Evolutionary conservation across 2,113 vertebrate species (phyloP), one percentile per base, ranked within the genome.

Genomic region (Cryptomyrus ogoouensis): DNA sequence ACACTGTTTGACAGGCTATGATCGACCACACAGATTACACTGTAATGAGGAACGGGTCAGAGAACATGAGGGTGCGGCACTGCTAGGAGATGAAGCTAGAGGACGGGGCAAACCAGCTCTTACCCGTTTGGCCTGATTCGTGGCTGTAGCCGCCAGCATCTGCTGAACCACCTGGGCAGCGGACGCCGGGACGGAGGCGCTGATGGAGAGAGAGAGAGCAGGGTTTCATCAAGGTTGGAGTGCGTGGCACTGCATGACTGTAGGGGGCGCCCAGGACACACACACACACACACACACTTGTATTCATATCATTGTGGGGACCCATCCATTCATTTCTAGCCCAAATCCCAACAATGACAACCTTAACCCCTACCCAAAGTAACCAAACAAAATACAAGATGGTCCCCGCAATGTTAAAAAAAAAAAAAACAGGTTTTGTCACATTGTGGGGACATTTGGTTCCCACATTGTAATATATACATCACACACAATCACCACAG

Each of bases 61-160:
- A 80, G 6, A 17, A 42, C 35, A 21, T n/a, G 17, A 24, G 42
- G 83, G 83, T 84, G 15, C 9, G 21, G 83, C 15, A 47, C 42
- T 8, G 44, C 47, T 5, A 4, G 19, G 44, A 15, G 9, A 42
- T 84, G 44, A 84, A 47, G 39, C 19, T 0, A 21, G 7, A 27
- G 7, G 44, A 47, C 12, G 83, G 9, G 44, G 24, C 0, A 19
- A n/a, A 42, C 35, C 74, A 42, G 35, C 49, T 94, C 95, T 95
- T 83, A 96, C 96, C 90, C 94, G 95, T 91, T 94, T 96, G 35
- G 96, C 94, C 90, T 97, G 98, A 93, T 92, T 97, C 49, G 96
- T 93, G 53, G 96, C 94, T 89, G 94, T 95, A 0, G 96, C 92
- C 15, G 96, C 92, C 94, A 97, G 93, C 90, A 94, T 95, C 1